Percentiles rank a stretch among this genome's conserved stretches.
Conservation (phyloP, 2,888 invertebrate genomes). For the Bhutanitis thaidina region DNA sequence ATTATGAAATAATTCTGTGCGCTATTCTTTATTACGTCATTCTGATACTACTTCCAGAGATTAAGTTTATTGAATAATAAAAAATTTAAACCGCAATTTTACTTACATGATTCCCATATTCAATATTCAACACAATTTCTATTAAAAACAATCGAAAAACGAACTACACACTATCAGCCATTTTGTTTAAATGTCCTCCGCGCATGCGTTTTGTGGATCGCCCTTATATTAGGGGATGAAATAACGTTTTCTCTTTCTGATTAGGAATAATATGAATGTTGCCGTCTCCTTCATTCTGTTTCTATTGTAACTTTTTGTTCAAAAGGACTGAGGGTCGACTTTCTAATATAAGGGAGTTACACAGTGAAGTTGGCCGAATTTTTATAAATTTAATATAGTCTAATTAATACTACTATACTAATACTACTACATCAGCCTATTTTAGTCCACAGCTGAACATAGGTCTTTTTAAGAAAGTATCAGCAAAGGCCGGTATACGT, state of each 20-base stretch:
- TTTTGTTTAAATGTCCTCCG: constrained; percentile 56
- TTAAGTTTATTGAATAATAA: no score
- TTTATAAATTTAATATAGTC: no score
- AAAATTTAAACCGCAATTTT: neutral
- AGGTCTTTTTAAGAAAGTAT: no score
- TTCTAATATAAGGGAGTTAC: constrained; percentile 43
- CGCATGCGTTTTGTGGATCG: constrained; percentile 54
- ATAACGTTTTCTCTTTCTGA: constrained; percentile 37
- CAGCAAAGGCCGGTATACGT: no score
- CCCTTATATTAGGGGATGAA: constrained; percentile 55
- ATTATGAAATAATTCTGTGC: no score
- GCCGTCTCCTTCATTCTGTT: constrained; percentile 31
- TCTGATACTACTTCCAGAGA: no score
- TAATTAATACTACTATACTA: no score
- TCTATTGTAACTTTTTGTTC: constrained; percentile 59
- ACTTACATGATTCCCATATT: neutral
- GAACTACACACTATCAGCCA: constrained; percentile 60
- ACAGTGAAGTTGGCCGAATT: constrained; percentile 48
- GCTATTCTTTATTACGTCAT: no score
- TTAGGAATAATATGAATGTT: constrained; percentile 16
- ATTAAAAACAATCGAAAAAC: constrained; percentile 39
- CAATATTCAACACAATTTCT: neutral
- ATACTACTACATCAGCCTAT: no score
- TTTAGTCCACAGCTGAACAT: no score
- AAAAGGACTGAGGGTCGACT: constrained; percentile 52